Percentiles rank a stretch among this genome's conserved stretches.
phyloP scores from a whole-genome alignment of 2,888 invertebrate genomes.

The Harmothoe impar region DNA sequence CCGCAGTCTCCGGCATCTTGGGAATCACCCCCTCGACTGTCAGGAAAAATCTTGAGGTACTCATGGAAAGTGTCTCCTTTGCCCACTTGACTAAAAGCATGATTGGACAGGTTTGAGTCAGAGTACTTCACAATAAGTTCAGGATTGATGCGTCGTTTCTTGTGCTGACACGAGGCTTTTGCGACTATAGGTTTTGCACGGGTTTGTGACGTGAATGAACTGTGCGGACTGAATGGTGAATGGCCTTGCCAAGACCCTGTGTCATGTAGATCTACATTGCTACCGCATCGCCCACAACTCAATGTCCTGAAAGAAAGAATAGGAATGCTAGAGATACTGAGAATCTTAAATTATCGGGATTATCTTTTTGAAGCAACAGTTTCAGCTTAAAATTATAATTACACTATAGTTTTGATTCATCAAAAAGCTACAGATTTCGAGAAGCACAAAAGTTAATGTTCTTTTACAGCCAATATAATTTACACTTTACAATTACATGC shows the following conservation, averaged over 20 bases:
- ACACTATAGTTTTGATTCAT: too few species aligned
- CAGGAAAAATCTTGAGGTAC: conserved; percentile 29
- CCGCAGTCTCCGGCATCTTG: too few species aligned
- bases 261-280: neutral
- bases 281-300: neutral
- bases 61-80: conserved; percentile 41
- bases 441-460: too few species aligned
- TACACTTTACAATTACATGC: too few species aligned
- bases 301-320: neutral
- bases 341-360: too few species aligned
- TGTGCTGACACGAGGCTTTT: neutral
- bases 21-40: neutral
- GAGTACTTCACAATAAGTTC: conserved; percentile 19
- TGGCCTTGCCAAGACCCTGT: too few species aligned
- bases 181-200: neutral
- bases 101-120: conserved; percentile 10
- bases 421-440: too few species aligned
- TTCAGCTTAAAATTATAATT: too few species aligned
- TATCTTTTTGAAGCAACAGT: too few species aligned
- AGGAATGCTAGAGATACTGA: neutral
- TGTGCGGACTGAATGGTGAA: too few species aligned
- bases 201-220: neutral
- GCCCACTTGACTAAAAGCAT: conserved; percentile 10
- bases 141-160: conserved; percentile 6
- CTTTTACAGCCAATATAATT: too few species aligned